Base-by-base conservation (phyloP, 1,140 invertebrate genomes). In the Nylanderia fulva region DNA sequence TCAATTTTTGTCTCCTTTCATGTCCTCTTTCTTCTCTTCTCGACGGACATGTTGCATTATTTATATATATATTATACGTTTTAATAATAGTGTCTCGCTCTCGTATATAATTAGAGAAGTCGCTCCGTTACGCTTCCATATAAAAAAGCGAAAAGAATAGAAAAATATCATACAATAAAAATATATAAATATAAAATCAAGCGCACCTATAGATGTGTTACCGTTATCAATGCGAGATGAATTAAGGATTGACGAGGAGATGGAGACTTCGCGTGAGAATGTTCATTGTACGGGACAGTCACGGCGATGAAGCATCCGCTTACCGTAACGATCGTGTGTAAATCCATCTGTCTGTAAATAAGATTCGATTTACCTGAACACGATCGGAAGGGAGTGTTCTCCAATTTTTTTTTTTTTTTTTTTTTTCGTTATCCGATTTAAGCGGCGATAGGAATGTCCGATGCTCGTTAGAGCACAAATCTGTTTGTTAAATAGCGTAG, bases 401-500 rank as follows among this genome's bases (percentile, higher is more conserved):
- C 6, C 39, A 64, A 15, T 36, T 13, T 27, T 39, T 76, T 52
- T 48, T 27, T 8, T 42, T 58, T 71, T 52, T 21, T 52, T 27
- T 69, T 69, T 45, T 18, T 72, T 7, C 24, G 27, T 4, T n/a
- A 80, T 71, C 54, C 60, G 45, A 82, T 82, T 82, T 29, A 24
- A 42, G 13, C 77, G 64, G 24, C 76, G 48, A 21, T 21, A 24
- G 66, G 18, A 9, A 27, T 54, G 45, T 52, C 21, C 74, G 56
- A 13, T 39, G 13, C 13, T 82, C 64, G 66, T 58, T 24, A 42
- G 36, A 72, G 77, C 61, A 21, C 45, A 39, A 68, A 82, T 82
- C 52, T 72, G 77, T 82, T 82, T 60, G 64, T 71, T 82, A 82
- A 82, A 72, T 29, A 58, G 66, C 66, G 54, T 82, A 11, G 21